Conservation (phyloP, 2,113 vertebrate genomes). For the Ardeotis arabs region DNA sequence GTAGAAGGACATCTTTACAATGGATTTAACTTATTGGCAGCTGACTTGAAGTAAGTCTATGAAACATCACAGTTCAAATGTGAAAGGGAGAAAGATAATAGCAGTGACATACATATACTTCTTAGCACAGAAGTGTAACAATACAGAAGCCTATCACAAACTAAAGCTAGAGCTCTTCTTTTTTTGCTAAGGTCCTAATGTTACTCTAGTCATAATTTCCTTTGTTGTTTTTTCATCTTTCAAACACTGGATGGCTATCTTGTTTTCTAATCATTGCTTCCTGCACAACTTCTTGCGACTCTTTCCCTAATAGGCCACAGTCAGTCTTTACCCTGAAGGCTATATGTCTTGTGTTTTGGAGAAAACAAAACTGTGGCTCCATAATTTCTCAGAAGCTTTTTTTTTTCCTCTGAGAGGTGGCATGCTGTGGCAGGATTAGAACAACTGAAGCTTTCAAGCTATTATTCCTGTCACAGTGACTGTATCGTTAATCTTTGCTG, state of each 20-base stretch:
- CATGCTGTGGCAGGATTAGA: not conserved
- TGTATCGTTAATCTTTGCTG: not conserved
- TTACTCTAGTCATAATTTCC: not conserved
- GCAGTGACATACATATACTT: not conserved
- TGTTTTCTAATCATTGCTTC: not conserved
- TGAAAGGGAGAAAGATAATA: not conserved
- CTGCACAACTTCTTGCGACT: rapidly evolving
- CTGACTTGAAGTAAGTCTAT: slow-evolving; percentile 90
- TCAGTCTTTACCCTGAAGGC: not conserved
- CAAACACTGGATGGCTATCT: not conserved
- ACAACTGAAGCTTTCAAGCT: not conserved
- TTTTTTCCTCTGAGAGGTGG: not conserved
- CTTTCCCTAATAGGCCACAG: not conserved
- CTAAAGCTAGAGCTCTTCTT: not conserved
- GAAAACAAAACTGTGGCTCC: not conserved
- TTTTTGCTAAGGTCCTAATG: not conserved
- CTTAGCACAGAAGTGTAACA: not conserved
- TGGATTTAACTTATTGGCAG: slow-evolving; percentile 95
- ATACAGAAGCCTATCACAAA: not conserved
- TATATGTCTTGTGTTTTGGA: not conserved
- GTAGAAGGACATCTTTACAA: slow-evolving; percentile 91
- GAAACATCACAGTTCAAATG: not conserved
- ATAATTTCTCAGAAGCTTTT: not conserved
- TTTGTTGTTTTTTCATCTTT: not conserved
- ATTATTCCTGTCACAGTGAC: not conserved